Percentiles rank a stretch among this genome's conserved stretches.
These are phyloP conservation scores for Oryzias celebensis DNA, from an alignment of 2,113 vertebrate species.

Conservation along the genomic window DNA sequence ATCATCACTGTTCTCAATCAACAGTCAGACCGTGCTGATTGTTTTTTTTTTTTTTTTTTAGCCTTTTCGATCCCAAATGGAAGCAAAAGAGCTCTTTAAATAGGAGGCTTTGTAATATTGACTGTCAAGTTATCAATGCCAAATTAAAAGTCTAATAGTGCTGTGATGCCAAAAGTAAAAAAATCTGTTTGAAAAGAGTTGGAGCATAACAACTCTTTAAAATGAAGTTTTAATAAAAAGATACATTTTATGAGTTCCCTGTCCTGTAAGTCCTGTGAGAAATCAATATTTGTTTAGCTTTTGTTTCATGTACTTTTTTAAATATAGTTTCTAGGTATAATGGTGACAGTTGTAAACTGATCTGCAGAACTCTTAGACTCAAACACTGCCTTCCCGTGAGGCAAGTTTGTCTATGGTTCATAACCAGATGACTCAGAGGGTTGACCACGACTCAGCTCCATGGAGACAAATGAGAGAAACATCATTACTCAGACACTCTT, in stretches of 20 bases:
- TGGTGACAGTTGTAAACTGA: background rate
- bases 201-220: background rate
- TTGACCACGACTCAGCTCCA: slow-evolving; percentile 58
- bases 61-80: slow-evolving; percentile 40
- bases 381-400: slow-evolving; percentile 46
- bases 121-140: slow-evolving; percentile 58
- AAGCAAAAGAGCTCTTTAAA: slow-evolving; percentile 61
- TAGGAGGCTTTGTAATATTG: slow-evolving; percentile 55
- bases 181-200: slow-evolving; percentile 2
- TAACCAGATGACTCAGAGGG: slow-evolving; percentile 55
- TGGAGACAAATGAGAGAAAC: slow-evolving; percentile 58
- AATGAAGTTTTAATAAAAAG: background rate
- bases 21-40: slow-evolving; percentile 64
- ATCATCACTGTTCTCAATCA: slow-evolving; percentile 76
- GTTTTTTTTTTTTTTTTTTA: slow-evolving; percentile 34
- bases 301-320: too few species aligned
- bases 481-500: slow-evolving; percentile 45
- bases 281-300: too few species aligned
- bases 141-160: slow-evolving; percentile 54
- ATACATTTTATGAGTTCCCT: too few species aligned
- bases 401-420: slow-evolving; percentile 62
- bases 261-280: too few species aligned
- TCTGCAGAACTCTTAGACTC: slow-evolving; percentile 19
- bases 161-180: slow-evolving; percentile 18
- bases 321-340: too few species aligned